phyloP scores from a whole-genome alignment of 2,113 vertebrate species.

The Neotragus pygmaeus region DNA sequence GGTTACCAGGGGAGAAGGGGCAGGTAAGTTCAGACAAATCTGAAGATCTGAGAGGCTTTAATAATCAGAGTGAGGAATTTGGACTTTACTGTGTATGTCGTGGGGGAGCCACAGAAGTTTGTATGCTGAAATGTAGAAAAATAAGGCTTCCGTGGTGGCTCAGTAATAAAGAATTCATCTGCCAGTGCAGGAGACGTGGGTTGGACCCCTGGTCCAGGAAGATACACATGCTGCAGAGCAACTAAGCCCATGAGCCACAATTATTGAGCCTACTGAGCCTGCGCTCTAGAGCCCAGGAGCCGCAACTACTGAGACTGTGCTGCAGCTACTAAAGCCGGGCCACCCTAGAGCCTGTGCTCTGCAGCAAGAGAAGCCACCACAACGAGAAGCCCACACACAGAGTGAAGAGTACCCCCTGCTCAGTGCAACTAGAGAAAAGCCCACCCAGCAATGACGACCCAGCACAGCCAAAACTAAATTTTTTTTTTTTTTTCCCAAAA shows the following conservation, averaged over 20 bases:
- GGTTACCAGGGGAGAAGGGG: background rate
- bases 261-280: background rate
- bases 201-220: background rate
- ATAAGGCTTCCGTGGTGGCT: background rate
- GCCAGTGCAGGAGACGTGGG: background rate
- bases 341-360: background rate
- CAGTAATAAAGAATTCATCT: background rate
- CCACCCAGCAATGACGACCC: background rate
- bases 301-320: rapidly evolving
- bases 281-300: background rate
- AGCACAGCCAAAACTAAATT: background rate
- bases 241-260: background rate
- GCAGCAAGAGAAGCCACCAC: background rate
- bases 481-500: background rate
- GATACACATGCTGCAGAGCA: background rate
- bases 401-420: background rate
- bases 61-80: background rate
- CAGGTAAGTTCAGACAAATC: background rate
- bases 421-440: background rate
- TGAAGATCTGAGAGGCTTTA: background rate
- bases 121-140: background rate
- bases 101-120: background rate
- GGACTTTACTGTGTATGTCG: background rate
- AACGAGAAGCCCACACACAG: rapidly evolving
- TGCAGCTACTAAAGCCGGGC: background rate